Conservation (phyloP, 2,888 invertebrate species). For the Sarcophaga rosellei region DNA sequence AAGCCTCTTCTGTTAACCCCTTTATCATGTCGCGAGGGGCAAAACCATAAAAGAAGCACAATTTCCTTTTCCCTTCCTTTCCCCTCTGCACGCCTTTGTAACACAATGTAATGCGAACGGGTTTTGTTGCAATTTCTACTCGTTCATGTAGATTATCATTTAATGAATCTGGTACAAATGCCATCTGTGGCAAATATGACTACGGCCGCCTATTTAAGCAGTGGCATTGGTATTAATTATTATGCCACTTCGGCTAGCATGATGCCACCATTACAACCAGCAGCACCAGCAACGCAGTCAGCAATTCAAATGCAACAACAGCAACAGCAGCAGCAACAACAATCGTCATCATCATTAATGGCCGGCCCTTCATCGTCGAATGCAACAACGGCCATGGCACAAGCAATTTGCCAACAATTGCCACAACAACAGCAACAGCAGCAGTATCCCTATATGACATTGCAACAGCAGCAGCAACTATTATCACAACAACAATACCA, state of each 20-base stretch:
- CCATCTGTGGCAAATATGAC: constrained; percentile 75
- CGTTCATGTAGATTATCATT: constrained; percentile 74
- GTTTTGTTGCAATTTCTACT: neutral
- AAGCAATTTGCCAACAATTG: constrained; percentile 32
- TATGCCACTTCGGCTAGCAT: constrained; percentile 68
- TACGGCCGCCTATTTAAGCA: constrained; percentile 76
- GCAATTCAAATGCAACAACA: constrained; percentile 61
- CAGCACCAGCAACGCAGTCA: constrained; percentile 60
- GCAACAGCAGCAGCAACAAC: constrained; percentile 42
- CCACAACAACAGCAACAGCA: constrained; percentile 45
- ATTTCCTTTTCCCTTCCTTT: neutral
- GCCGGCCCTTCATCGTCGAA: constrained; percentile 24
- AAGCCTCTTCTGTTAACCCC: too few species aligned
- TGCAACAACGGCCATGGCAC: constrained; percentile 13
- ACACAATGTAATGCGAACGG: neutral
- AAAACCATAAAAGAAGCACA: too few species aligned
- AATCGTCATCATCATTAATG: neutral
- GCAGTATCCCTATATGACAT: constrained; percentile 52
- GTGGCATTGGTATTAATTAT: constrained; percentile 78
- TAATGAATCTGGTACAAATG: constrained; percentile 63
- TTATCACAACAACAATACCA: constrained; percentile 68
- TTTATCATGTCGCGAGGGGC: too few species aligned
- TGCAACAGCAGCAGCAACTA: constrained; percentile 67
- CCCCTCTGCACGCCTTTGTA: neutral
- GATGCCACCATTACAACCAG: constrained; percentile 22